Conservation (phyloP, 2,888 invertebrate species). For the Drosophila infuscata region DNA sequence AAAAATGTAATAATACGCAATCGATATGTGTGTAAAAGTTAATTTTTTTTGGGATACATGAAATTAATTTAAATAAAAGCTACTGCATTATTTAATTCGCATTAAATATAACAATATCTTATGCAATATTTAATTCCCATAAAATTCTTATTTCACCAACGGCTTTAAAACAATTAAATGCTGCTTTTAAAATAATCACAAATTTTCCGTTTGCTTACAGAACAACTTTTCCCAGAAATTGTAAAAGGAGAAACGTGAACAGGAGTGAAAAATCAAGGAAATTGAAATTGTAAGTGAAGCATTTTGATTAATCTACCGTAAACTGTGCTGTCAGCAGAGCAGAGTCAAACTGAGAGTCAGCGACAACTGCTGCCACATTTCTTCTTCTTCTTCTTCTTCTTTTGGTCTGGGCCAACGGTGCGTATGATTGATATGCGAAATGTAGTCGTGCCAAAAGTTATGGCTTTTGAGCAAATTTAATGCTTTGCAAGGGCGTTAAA, state of each 20-base stretch:
- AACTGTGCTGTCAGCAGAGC: slow-evolving; percentile 55
- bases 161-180: neutral
- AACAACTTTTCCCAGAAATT: slow-evolving; percentile 1
- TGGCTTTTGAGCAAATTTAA: slow-evolving; percentile 29
- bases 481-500: slow-evolving; percentile 36
- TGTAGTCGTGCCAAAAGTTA: slow-evolving; percentile 16
- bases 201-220: slow-evolving; percentile 32
- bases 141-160: neutral
- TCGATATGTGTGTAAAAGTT: neutral
- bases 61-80: neutral
- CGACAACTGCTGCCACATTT: slow-evolving; percentile 27
- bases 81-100: no score
- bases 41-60: neutral
- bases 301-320: slow-evolving; percentile 44
- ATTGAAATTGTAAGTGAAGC: slow-evolving; percentile 56
- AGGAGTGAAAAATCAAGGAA: slow-evolving; percentile 18
- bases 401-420: slow-evolving; percentile 46
- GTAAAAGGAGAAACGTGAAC: neutral
- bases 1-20: neutral
- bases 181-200: neutral
- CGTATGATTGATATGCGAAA: slow-evolving; percentile 71
- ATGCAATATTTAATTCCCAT: neutral
- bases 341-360: slow-evolving; percentile 28
- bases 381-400: neutral
- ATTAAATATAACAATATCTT: no score